These are phyloP conservation scores for Epinephelus lanceolatus DNA, from an alignment of 2,113 vertebrate genomes.

Conservation along the genomic window DNA sequence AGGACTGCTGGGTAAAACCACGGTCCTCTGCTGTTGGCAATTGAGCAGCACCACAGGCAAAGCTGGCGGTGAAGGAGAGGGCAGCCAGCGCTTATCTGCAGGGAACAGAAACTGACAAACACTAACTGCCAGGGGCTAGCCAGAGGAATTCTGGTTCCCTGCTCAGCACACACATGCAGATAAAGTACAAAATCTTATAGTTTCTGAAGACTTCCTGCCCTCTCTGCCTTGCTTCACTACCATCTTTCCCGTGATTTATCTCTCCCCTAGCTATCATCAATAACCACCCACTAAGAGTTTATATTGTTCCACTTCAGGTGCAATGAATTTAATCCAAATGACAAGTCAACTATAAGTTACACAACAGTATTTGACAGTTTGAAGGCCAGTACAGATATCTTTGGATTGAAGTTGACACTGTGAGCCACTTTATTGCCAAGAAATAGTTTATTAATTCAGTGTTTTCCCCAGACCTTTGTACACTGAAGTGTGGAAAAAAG, in stretches of 20 bases:
- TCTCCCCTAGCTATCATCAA: conserved; percentile 52
- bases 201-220: conserved; percentile 38
- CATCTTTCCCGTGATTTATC: conserved; percentile 52
- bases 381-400: conserved; percentile 27
- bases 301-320: conserved; percentile 61
- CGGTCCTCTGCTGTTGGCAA: conserved; percentile 30
- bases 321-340: conserved; percentile 52
- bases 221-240: conserved; percentile 34
- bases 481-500: neutral
- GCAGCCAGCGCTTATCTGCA: conserved; percentile 59
- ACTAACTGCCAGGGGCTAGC: conserved; percentile 27
- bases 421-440: conserved; percentile 13
- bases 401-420: neutral
- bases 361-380: conserved; percentile 40
- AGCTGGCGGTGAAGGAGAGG: conserved; percentile 41
- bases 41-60: conserved; percentile 43
- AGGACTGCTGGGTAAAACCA: conserved; percentile 34
- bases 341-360: conserved; percentile 34
- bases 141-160: conserved; percentile 42
- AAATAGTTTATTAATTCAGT: neutral
- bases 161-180: conserved; percentile 49
- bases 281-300: conserved; percentile 60
- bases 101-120: conserved; percentile 59
- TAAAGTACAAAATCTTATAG: conserved; percentile 36
- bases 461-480: neutral